Conservation (phyloP, 2,888 invertebrate genomes). For the Tachystola acroxantha region DNA sequence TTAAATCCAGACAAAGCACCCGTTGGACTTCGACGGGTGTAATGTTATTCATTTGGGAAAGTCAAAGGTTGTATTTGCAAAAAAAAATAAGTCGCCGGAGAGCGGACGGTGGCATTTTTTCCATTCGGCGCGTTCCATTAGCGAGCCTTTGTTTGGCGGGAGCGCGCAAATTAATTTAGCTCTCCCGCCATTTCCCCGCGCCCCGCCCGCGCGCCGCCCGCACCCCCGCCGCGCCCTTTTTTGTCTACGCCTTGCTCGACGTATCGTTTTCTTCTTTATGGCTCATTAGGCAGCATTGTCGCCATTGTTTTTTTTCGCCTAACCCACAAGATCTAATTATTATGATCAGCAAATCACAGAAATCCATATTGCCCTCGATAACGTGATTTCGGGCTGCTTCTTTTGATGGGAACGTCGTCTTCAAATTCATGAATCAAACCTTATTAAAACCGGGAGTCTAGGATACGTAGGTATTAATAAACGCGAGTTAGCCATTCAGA, state of each 20-base stretch:
- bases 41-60: constrained; percentile 76
- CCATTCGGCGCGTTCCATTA: constrained; percentile 79
- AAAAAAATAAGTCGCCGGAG: constrained; percentile 71
- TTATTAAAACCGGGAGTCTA: too few species aligned
- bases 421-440: too few species aligned
- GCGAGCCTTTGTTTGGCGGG: constrained; percentile 79
- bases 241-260: constrained; percentile 77
- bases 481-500: too few species aligned
- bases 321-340: constrained; percentile 70
- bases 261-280: constrained; percentile 79
- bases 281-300: constrained; percentile 77
- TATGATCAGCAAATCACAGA: constrained; percentile 58
- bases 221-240: constrained; percentile 67
- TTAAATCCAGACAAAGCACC: constrained; percentile 66
- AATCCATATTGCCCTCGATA: constrained; percentile 25
- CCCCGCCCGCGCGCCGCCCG: constrained; percentile 43
- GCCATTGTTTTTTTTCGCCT: constrained; percentile 73
- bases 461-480: too few species aligned
- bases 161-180: constrained; percentile 79
- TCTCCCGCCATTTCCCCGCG: constrained; percentile 75
- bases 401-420: not conserved
- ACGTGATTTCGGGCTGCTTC: not conserved
- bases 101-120: constrained; percentile 79
- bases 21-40: constrained; percentile 66
- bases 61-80: constrained; percentile 76